Evolutionary conservation across 1,140 invertebrate genomes (phyloP), one percentile per base, ranked within the genome.

Genomic region (Drosophila paulistorum): DNA sequence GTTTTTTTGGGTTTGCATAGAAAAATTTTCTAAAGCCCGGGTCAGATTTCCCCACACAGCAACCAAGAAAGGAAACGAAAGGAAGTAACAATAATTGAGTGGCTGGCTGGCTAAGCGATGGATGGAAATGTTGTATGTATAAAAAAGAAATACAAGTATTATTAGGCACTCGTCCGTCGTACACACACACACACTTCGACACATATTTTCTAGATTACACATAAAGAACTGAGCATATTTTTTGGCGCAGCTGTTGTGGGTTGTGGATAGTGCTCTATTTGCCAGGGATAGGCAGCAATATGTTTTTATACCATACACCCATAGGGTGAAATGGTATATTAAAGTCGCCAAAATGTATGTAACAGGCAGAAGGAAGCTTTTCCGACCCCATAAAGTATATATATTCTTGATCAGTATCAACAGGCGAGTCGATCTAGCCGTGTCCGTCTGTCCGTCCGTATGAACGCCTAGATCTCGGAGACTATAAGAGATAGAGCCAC

Each of bases 81-180:
- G 60, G 23, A 42, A 42, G 45, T 51, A 74, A 87, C 83, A 83
- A 82, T 86, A 87, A 86, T 86, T 86, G 82, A 86, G 83, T 74
- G 84, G 77, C 70, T 61, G 71, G 48, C 68, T 64, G 55, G 59
- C 71, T 85, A 11, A 5, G 11, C 11, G 37, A 39, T 13, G 37
- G 37, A 39, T 39, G 37, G 11, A 39, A 39, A 73, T 85, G 74
- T 45, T 45, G 14, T 45, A 14, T 14, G 13, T 4, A 42, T n/a
- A 42, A 14, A 85, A 85, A 45, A 17, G 85, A 85, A 85, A 86
- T 61, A 86, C 71, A 77, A 85, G 71, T 74, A 55, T 70, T 73
- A 62, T 51, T 51, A 51, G 45, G 45, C 45, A 51, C 17, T 51
- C 9, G 14, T 37, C 9, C 17, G 14, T 37, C 35, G 35, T 37